These are phyloP conservation scores for Toxotes chatareus DNA, from an alignment of 2,113 vertebrate species.

Conservation along the genomic window DNA sequence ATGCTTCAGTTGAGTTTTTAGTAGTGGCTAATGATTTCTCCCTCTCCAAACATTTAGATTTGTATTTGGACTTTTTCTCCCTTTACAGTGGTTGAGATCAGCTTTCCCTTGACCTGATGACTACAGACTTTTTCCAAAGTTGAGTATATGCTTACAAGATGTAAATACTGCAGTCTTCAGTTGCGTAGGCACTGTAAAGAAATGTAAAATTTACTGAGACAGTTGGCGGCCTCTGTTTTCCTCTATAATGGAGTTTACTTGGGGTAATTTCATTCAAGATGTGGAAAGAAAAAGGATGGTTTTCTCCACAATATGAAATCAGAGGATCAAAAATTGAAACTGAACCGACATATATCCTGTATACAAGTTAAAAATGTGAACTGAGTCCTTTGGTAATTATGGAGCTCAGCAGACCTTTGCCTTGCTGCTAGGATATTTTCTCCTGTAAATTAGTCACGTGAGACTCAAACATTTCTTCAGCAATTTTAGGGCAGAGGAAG, in stretches of 20 bases:
- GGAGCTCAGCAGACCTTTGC: constrained; percentile 15
- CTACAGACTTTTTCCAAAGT: background rate
- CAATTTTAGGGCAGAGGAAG: constrained; percentile 24
- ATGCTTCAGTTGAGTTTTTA: constrained; percentile 52
- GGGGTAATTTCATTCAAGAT: too few species aligned
- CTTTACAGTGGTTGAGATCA: background rate
- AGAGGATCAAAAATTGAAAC: too few species aligned
- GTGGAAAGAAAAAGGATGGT: too few species aligned
- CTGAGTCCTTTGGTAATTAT: background rate
- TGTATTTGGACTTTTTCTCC: background rate
- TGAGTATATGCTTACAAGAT: background rate
- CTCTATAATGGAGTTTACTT: background rate
- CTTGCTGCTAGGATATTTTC: constrained; percentile 14
- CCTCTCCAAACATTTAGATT: constrained; percentile 14
- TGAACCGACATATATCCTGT: too few species aligned
- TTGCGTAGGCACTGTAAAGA: background rate
- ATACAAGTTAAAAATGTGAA: too few species aligned
- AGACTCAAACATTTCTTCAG: constrained; percentile 37
- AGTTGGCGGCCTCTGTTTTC: background rate
- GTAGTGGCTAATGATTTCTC: constrained; percentile 43
- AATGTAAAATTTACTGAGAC: background rate
- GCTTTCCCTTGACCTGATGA: background rate
- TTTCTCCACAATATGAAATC: background rate
- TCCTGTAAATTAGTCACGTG: constrained; percentile 24
- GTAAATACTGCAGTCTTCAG: too few species aligned